phyloP scores from a whole-genome alignment of 2,888 invertebrate genomes.

The Herminia tarsipennalis region DNA sequence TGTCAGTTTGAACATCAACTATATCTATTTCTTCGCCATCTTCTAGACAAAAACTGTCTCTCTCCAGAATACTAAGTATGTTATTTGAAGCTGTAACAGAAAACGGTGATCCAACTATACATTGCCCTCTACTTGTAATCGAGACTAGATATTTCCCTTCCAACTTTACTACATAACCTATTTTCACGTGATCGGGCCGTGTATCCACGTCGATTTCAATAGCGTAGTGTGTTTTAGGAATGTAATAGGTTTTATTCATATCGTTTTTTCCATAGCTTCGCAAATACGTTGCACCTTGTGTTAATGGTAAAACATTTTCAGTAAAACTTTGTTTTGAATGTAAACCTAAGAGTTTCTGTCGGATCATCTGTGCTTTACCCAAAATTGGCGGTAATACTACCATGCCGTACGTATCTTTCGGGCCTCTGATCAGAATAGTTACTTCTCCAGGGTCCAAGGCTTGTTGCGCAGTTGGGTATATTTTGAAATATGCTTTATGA shows the following conservation, averaged over 20 bases:
- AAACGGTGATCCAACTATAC: conserved; percentile 87
- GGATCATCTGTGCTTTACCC: conserved; percentile 77
- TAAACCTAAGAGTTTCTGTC: conserved; percentile 75
- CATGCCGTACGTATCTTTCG: conserved; percentile 78
- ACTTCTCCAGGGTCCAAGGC: conserved; percentile 78
- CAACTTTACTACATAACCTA: conserved; percentile 78
- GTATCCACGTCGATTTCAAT: conserved; percentile 81
- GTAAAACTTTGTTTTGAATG: conserved; percentile 67
- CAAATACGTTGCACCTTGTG: conserved; percentile 76
- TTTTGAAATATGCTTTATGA: conserved; percentile 84
- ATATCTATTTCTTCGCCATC: conserved; percentile 81
- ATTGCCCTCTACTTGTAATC: conserved; percentile 83
- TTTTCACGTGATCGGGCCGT: conserved; percentile 78
- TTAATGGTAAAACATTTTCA: conserved; percentile 73
- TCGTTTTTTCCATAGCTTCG: conserved; percentile 76
- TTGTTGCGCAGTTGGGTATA: conserved; percentile 84
- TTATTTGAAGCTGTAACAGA: conserved; percentile 75
- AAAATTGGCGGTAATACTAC: conserved; percentile 73
- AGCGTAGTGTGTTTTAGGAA: conserved; percentile 79
- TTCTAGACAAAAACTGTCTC: conserved; percentile 72
- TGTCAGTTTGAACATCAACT: conserved; percentile 72
- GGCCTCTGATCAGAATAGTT: conserved; percentile 78
- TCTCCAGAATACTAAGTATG: conserved; percentile 66
- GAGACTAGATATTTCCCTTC: conserved; percentile 86
- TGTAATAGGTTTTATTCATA: conserved; percentile 77